A percentile compares a stretch with the other conserved stretches of the same genome.
These are phyloP conservation scores for Sclerurus mexicanus DNA, from an alignment of 2,113 vertebrate genomes.

Conservation along the genomic window DNA sequence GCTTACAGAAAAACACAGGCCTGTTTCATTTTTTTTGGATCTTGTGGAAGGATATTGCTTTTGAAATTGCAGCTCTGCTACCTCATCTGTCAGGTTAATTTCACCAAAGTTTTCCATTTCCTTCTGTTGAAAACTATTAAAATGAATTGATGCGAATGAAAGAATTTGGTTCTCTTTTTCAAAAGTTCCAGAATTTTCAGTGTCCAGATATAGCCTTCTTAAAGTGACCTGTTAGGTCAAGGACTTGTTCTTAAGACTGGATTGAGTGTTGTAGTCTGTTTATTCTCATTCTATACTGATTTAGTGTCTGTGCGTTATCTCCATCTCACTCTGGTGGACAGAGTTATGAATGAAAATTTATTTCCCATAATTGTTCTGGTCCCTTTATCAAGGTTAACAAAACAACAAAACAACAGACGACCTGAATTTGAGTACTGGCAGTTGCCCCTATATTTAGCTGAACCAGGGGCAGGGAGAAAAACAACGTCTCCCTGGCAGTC, in stretches of 20 bases:
- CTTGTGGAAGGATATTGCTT: constrained; percentile 27
- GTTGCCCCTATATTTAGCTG: not conserved
- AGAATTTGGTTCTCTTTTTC: not conserved
- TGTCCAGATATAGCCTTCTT: not conserved
- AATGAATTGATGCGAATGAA: not conserved
- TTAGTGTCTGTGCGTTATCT: not conserved
- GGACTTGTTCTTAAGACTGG: not conserved
- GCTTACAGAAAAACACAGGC: constrained; percentile 45
- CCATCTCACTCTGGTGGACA: not conserved
- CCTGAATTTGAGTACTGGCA: not conserved
- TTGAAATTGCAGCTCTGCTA: constrained; percentile 23
- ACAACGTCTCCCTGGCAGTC: not conserved
- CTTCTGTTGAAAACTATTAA: constrained; percentile 40
- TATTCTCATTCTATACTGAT: not conserved
- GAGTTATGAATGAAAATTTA: not conserved
- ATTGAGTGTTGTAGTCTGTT: not conserved
- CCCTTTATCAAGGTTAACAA: not conserved
- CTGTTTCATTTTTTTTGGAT: constrained; percentile 38
- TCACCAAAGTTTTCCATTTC: constrained; percentile 48
- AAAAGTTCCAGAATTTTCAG: not conserved
- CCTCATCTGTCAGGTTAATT: constrained; percentile 57
- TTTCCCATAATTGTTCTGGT: not conserved
- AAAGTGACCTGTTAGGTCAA: not conserved
- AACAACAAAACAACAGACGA: not conserved
- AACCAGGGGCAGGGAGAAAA: not conserved